Evolutionary conservation across 2,888 invertebrate genomes (phyloP), one percentile per base, ranked within the genome.

Genomic region (Brachynemurus nebulosus): DNA sequence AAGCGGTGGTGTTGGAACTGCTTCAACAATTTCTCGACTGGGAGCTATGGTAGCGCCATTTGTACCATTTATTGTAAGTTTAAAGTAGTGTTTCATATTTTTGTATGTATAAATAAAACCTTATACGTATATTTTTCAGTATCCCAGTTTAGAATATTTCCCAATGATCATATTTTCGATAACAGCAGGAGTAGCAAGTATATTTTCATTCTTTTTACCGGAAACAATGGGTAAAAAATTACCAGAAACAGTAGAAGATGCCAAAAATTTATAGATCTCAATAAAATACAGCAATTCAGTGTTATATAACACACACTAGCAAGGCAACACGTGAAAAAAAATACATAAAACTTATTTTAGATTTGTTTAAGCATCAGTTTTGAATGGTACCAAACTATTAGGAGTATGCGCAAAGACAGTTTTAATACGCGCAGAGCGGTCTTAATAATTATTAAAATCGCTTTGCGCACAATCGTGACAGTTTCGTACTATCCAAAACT

Each of bases 1-100:
- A 42, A 74, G 73, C 54, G 72, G 71, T 8, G 75, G 74, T 1
- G 71, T 76, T 14, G 76, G 76, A 1, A 63, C 69, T 2, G 70
- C 74, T 53, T 76, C 76, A 1, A 76, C 74, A 1, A 63, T 71
- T 46, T 72, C 73, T 1, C 60, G 76, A 35, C 58, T 72, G 41
- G 76, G 76, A n/a, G 74, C 76, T 1, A 67, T 76, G 58, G 50
- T 76, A 39, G 75, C 76, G 3, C 76, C 77, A 1, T 76, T 76
- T 59, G 71, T 74, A 7, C 74, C 74, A 1, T 58, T 74, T 34
- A 57, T 77, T 62, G 76, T 76, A 58, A 56, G 53, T 50, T 23
- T 30, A 46, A 37, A 36, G 39, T 48, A 44, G 14, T 30, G 30
- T n/a, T 7, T n/a, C 30, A 4, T 11, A 23, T 30, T n/a, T 44